Evolutionary conservation across 2,888 invertebrate genomes (phyloP), one percentile per base, ranked within the genome.

Genomic region (Ennomos quercinarius): DNA sequence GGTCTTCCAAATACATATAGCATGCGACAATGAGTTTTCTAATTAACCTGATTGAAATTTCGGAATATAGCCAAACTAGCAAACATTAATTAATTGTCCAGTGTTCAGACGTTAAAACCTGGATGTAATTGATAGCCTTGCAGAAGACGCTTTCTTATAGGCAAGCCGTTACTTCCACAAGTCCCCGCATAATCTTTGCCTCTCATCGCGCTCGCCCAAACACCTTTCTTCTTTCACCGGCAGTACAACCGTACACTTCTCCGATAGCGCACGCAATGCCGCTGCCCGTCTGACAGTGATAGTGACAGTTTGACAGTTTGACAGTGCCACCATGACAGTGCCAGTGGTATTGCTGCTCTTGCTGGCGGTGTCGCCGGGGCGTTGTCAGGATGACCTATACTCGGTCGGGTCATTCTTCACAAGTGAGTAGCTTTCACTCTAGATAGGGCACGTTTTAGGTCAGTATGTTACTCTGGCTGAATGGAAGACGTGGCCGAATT

Each of bases 371-470:
- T 74, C 81, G 44, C 74, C 73, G 27, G 64, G 78, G 66, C 68
- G 72, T 63, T 82, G 87, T 64, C 93, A 95, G 89, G 96, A 96
- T 81, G 97, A 97, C 73, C 96, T 96, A 49, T 61, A 61, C 37
- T 93, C 97, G 79, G 96, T 97, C 64, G 96, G 96, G 77, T 96
- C 96, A 78, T 96, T 97, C 84, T 92, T 97, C 56, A 96, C 97
- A 87, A 97, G 97, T 97, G 93, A 91, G 89, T 68, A 49, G 37
- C 52, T 66, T 37, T 42, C 44, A 17, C 38, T 54, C 35, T 43
- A 59, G 11, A 58, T 59, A 50, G 54, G 59, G 9, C 45, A 35
- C 1, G 38, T 56, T 60, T 61, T 56, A 35, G 60, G 60, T 70
- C 70, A 66, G 44, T 62, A 39, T 62, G 61, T 53, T 50, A 58